Evolutionary conservation across 2,888 invertebrate genomes (phyloP).

Genomic region (Mythimna loreyi): DNA sequence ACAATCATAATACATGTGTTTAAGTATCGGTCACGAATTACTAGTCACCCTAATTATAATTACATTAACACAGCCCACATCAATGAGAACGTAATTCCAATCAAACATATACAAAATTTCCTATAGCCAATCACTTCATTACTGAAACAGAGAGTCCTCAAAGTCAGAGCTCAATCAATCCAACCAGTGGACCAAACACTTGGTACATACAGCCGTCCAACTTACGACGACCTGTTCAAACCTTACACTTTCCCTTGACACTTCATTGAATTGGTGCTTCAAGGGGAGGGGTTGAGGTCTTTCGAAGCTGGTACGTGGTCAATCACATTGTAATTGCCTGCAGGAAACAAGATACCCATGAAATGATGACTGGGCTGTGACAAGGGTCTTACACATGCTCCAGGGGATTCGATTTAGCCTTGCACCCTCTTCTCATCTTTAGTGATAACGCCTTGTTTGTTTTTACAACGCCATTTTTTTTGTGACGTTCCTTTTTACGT

Average conservation of each 20-base stretch:
- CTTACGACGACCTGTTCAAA: constrained; percentile 65
- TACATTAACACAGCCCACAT: not conserved
- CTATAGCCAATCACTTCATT: constrained; percentile 79
- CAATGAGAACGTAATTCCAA: constrained; percentile 25
- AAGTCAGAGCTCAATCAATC: constrained; percentile 84
- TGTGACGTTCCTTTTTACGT: not conserved
- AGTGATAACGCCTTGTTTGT: constrained; percentile 56
- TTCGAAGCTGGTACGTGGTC: constrained; percentile 74
- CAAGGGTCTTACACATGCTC: constrained; percentile 82
- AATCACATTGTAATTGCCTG: constrained; percentile 88
- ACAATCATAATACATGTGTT: no score
- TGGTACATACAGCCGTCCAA: constrained; percentile 74
- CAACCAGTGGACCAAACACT: constrained; percentile 84
- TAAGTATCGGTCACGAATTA: no score
- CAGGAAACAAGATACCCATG: constrained; percentile 87
- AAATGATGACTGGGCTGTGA: constrained; percentile 87
- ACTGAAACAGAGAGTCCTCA: constrained; percentile 78
- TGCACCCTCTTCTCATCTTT: constrained; percentile 69
- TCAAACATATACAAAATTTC: constrained; percentile 46
- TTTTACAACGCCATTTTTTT: constrained; percentile 28
- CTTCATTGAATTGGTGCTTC: constrained; percentile 10
- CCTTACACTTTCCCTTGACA: constrained; percentile 47
- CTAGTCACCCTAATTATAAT: not conserved
- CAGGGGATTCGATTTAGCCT: constrained; percentile 79
- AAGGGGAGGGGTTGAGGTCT: constrained; percentile 62